These are phyloP conservation scores for Carlito syrichta DNA, from an alignment of 2,113 vertebrate species.

Conservation along the genomic window DNA sequence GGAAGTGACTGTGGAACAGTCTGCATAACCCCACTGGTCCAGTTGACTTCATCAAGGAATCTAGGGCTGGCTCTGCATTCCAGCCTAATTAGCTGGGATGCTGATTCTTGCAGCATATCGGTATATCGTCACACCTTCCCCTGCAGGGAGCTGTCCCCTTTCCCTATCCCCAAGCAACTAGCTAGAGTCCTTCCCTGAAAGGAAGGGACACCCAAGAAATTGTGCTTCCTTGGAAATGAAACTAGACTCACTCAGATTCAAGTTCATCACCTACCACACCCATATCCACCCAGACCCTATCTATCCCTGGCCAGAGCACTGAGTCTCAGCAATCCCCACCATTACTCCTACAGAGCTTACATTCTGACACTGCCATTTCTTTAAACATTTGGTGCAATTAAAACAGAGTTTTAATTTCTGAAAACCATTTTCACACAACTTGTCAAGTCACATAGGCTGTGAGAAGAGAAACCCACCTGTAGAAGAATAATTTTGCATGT, in stretches of 20 bases:
- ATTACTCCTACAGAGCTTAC: background rate
- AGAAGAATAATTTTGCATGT: background rate
- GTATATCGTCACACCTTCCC: too few relatives aligned
- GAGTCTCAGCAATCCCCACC: background rate
- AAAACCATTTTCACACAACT: background rate
- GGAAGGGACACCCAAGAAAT: background rate
- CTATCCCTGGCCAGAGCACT: fast-evolving
- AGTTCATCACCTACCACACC: background rate
- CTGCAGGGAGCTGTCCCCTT: background rate
- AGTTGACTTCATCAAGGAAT: fast-evolving
- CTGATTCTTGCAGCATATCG: too few relatives aligned
- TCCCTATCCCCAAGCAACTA: background rate
- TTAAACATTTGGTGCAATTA: background rate
- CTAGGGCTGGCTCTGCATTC: background rate
- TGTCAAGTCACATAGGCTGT: background rate
- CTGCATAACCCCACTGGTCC: background rate
- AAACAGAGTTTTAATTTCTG: background rate
- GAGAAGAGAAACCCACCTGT: background rate
- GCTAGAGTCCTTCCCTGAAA: background rate
- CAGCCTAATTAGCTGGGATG: background rate
- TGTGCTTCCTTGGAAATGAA: background rate
- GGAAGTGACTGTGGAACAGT: background rate
- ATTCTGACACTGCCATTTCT: background rate
- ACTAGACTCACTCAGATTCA: background rate
- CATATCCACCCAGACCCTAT: background rate